These are phyloP conservation scores for Spodoptera picta DNA, from an alignment of 2,888 invertebrate species.

Conservation along the genomic window DNA sequence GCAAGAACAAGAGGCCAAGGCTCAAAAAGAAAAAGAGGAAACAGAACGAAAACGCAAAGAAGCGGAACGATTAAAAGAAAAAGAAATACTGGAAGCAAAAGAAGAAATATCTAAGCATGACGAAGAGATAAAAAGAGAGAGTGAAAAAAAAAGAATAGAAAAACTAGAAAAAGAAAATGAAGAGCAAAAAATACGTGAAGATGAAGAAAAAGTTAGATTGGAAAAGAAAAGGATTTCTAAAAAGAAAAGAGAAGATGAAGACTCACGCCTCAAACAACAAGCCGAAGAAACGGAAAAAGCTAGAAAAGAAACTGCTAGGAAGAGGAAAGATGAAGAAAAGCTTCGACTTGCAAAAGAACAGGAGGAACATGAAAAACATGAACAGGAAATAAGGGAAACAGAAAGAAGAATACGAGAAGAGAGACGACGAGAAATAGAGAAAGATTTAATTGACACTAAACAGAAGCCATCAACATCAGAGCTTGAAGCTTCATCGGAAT, in stretches of 20 bases:
- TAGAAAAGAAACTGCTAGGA: conserved; percentile 26
- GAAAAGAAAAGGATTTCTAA: conserved; percentile 29
- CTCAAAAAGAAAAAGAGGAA: conserved; percentile 13
- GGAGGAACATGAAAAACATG: conserved; percentile 22
- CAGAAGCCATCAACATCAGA: background rate
- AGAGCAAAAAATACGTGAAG: conserved; percentile 18
- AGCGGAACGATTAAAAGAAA: conserved; percentile 22
- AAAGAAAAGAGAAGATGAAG: conserved; percentile 29
- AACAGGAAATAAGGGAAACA: conserved; percentile 25
- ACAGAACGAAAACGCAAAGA: conserved; percentile 27
- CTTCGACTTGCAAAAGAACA: conserved; percentile 18
- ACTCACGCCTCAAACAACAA: conserved; percentile 26
- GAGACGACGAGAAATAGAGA: conserved; percentile 25
- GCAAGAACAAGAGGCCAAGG: conserved; percentile 13
- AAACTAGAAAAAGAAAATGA: conserved; percentile 23
- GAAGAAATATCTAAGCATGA: conserved; percentile 42
- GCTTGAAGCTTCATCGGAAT: conserved; percentile 1
- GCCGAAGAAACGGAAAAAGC: conserved; percentile 41
- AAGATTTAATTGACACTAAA: conserved; percentile 20
- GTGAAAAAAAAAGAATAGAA: conserved; percentile 9
- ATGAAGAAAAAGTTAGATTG: conserved; percentile 20
- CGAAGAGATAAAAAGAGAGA: conserved; percentile 13
- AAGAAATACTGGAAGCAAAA: conserved; percentile 20
- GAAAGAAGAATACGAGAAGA: conserved; percentile 25
- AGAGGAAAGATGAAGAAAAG: conserved; percentile 33